phyloP scores from a whole-genome alignment of 2,113 vertebrate genomes.

The Aegotheles bennettii region DNA sequence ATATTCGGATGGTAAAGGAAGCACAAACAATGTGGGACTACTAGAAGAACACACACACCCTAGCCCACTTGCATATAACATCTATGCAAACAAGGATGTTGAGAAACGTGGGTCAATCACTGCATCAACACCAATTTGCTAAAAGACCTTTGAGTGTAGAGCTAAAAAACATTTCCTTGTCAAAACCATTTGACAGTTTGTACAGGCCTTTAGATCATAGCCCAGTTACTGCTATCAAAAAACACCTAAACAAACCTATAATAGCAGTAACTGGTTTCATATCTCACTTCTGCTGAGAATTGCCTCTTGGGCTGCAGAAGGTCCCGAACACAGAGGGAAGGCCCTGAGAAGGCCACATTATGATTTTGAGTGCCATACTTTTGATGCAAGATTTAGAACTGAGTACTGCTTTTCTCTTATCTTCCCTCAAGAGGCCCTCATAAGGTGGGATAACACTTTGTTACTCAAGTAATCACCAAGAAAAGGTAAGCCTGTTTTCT shows the following conservation, averaged over 20 bases:
- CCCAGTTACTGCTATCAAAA: background rate
- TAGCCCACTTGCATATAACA: no score
- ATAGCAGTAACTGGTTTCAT: background rate
- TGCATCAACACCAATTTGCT: background rate
- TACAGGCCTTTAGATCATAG: background rate
- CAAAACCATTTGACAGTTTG: background rate
- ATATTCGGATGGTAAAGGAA: background rate
- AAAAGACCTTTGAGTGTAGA: background rate
- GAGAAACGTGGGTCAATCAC: background rate
- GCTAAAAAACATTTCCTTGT: background rate
- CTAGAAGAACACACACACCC: background rate
- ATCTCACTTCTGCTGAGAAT: background rate
- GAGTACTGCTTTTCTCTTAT: background rate
- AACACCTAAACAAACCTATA: no score
- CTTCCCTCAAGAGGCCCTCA: background rate
- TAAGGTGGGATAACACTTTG: background rate
- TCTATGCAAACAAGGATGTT: background rate
- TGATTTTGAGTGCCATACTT: background rate
- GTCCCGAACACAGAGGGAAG: background rate
- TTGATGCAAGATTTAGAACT: background rate
- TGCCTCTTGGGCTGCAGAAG: background rate
- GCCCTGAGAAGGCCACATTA: rapidly evolving
- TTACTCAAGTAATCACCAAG: background rate
- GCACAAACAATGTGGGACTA: background rate
- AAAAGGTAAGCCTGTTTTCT: background rate